Evolutionary conservation across 2,797 vertebrate genomes (phyloP), one percentile per base, ranked within the genome.

Genomic region (Enteromius afrohamiltoni): DNA sequence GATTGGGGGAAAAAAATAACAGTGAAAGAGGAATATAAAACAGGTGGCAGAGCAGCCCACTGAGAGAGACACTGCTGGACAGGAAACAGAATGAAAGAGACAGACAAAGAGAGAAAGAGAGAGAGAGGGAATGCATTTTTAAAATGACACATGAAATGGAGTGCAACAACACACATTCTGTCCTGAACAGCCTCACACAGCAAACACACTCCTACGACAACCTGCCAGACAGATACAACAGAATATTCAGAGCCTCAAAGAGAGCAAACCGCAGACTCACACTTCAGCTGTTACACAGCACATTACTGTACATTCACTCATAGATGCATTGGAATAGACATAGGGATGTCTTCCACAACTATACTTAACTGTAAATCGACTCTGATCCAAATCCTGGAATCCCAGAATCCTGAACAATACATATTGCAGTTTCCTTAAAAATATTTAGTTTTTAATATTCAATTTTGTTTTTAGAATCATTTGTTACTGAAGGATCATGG

Each of bases 11-110:
- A 19, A 13, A 53, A 37, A 51, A 58, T n/a, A 47, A 71, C 6
- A 77, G 67, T 51, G 42, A 16, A 67, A 73, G 73, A 69, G 31
- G 31, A 75, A 34, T 91, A 90, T 88, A 76, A 82, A 88, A 88
- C 89, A 90, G 89, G 89, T 92, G 91, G 91, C 80, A 87, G 55
- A 21, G 84, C 83, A 87, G 83, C 82, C 84, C 87, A 85, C 73
- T 21, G 85, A 86, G 82, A 89, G 75, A 78, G 8, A 19, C 53
- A 3, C 80, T 76, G 81, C 49, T 76, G 78, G 85, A 78, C 81
- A 79, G 78, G 62, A 77, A 74, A 86, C 70, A 68, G 71, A 37
- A 83, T 82, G 79, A 77, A 65, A 75, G 86, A n/a, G 80, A 1
- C 55, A 80, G 3, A 13, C 19, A 71, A 26, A 6, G 47, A 17